These are phyloP conservation scores for Emydura subglobosa DNA, from an alignment of 2,113 vertebrate species.

Conservation along the genomic window DNA sequence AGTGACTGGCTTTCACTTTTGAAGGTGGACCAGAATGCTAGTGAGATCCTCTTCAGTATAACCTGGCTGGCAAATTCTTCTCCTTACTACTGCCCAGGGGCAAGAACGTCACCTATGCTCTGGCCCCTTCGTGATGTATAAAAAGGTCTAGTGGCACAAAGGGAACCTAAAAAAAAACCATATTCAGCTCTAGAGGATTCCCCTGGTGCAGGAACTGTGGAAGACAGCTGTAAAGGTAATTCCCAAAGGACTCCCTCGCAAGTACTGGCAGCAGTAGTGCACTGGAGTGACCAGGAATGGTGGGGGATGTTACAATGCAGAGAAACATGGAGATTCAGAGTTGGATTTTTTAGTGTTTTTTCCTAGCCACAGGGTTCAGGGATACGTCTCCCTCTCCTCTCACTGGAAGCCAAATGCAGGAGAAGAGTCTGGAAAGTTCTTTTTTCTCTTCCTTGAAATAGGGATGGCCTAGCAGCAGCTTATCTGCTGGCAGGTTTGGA, in stretches of 20 bases:
- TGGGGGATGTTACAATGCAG: neutral
- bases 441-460: neutral
- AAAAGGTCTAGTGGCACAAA: neutral
- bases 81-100: neutral
- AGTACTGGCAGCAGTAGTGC: neutral
- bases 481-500: neutral
- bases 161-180: neutral
- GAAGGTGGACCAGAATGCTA: neutral
- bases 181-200: neutral
- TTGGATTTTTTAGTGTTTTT: neutral
- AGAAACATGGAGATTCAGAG: neutral
- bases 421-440: neutral
- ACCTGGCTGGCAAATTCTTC: neutral
- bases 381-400: neutral
- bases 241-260: neutral
- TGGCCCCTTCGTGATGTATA: neutral
- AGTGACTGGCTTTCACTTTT: neutral
- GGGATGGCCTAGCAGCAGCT: neutral
- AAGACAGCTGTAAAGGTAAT: neutral
- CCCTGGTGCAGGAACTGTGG: neutral
- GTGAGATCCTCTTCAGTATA: neutral
- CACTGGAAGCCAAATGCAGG: neutral
- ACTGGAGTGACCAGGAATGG: neutral
- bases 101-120: neutral
- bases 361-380: neutral